phyloP scores from a whole-genome alignment of 2,888 invertebrate species.

The Caradrina kadenii region DNA sequence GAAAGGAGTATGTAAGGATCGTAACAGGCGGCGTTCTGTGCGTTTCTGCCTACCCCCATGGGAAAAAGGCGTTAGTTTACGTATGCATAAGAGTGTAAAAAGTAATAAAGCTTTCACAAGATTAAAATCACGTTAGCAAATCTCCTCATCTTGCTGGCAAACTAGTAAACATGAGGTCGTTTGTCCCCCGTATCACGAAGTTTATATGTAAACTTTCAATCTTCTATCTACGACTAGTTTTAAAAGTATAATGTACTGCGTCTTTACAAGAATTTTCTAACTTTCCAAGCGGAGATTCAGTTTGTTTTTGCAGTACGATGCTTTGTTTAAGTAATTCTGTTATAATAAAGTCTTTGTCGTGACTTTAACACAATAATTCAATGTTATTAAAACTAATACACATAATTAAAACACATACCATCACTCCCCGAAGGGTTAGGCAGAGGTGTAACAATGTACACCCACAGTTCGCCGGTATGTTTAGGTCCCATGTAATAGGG shows the following conservation, averaged over 20 bases:
- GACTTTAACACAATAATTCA: too few species aligned
- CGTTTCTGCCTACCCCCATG: too few species aligned
- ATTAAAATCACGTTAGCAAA: constrained; percentile 13
- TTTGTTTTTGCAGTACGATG: constrained; percentile 30
- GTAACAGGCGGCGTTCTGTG: too few species aligned
- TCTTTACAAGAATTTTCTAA: constrained; percentile 25
- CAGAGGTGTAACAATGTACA: too few species aligned
- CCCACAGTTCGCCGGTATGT: too few species aligned
- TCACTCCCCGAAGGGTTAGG: too few species aligned
- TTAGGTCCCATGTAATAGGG: too few species aligned
- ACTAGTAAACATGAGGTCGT: constrained; percentile 18
- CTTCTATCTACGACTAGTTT: constrained; percentile 42
- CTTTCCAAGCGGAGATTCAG: constrained; percentile 33
- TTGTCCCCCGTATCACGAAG: constrained; percentile 21
- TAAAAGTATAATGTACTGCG: constrained; percentile 45
- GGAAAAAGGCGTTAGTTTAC: too few species aligned
- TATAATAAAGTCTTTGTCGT: not conserved
- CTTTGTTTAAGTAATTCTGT: not conserved
- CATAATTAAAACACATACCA: too few species aligned
- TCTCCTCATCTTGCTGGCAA: not conserved
- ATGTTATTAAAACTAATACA: too few species aligned
- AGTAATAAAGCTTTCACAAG: not conserved
- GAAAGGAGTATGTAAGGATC: too few species aligned
- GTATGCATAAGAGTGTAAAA: not conserved
- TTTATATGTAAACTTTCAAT: constrained; percentile 50